Percentiles rank a stretch among this genome's conserved stretches.
These are phyloP conservation scores for Bos indicus DNA, from an alignment of 2,113 vertebrate genomes.

Conservation along the genomic window DNA sequence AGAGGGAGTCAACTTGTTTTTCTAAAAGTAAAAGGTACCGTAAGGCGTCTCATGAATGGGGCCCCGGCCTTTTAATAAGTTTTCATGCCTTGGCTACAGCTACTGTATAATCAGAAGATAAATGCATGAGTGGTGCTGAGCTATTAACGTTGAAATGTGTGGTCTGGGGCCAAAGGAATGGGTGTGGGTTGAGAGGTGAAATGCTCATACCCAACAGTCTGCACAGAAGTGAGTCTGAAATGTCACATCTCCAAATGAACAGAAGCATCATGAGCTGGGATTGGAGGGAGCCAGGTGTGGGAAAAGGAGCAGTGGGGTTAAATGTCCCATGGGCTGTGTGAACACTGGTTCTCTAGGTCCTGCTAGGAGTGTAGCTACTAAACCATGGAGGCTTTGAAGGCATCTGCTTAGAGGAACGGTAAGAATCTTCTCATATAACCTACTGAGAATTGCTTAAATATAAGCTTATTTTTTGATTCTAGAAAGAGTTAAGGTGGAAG, in stretches of 20 bases:
- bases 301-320: background rate
- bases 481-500: background rate
- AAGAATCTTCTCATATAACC: background rate
- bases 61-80: conserved; percentile 19
- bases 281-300: background rate
- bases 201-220: background rate
- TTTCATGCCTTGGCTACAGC: conserved; percentile 60
- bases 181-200: background rate
- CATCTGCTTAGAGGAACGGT: background rate
- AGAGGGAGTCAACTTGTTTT: background rate
- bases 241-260: background rate
- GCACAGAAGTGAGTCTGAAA: background rate
- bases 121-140: background rate
- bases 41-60: background rate
- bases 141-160: background rate
- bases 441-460: background rate
- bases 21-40: conserved; percentile 44
- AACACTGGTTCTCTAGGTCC: background rate
- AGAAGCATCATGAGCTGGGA: background rate
- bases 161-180: background rate
- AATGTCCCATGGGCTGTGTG: fast-evolving
- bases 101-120: conserved; percentile 4
- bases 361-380: background rate
- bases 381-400: background rate
- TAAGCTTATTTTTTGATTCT: background rate